A percentile compares a stretch with the other conserved stretches of the same genome.
Conservation (phyloP, 1,140 invertebrate genomes). For the Drosophila obscura region DNA sequence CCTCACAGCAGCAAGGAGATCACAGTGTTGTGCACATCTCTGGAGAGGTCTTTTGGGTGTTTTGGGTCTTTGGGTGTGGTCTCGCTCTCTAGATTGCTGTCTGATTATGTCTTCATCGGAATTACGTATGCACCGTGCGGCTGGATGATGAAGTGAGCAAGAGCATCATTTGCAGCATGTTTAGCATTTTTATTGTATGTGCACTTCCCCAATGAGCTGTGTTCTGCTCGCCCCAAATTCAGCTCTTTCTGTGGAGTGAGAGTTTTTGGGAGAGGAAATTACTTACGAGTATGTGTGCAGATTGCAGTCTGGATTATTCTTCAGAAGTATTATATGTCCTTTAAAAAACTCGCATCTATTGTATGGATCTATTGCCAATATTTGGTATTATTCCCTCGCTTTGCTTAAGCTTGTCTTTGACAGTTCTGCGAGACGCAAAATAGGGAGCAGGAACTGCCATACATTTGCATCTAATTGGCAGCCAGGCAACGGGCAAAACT, state of each 20-base stretch:
- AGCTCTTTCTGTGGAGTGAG: too few relatives aligned
- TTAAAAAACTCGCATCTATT: neutral
- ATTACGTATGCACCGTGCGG: conserved; percentile 48
- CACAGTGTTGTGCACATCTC: neutral
- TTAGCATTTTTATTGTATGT: too few relatives aligned
- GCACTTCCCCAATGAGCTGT: neutral
- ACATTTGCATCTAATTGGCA: conserved; percentile 79
- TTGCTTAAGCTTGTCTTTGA: conserved; percentile 22
- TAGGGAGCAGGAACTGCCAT: conserved; percentile 41
- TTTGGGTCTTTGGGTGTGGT: too few relatives aligned
- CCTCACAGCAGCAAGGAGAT: neutral
- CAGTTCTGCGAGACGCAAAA: conserved; percentile 9
- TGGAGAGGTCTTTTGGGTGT: neutral
- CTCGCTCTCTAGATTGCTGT: conserved; percentile 27
- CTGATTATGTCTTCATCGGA: conserved; percentile 37
- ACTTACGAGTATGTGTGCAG: too few relatives aligned
- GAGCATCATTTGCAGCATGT: conserved; percentile 1
- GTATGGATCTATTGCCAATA: conserved; percentile 31
- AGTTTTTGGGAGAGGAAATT: too few relatives aligned
- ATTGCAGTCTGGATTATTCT: neutral
- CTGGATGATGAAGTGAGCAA: neutral
- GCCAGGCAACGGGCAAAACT: conserved; percentile 57
- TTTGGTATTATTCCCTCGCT: conserved; percentile 21
- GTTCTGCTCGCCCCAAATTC: too few relatives aligned
- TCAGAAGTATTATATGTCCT: neutral